Percentiles rank a stretch among this genome's conserved stretches.
Conservation (phyloP, 2,888 invertebrate species). For the Xestoiulus laeticollis region DNA sequence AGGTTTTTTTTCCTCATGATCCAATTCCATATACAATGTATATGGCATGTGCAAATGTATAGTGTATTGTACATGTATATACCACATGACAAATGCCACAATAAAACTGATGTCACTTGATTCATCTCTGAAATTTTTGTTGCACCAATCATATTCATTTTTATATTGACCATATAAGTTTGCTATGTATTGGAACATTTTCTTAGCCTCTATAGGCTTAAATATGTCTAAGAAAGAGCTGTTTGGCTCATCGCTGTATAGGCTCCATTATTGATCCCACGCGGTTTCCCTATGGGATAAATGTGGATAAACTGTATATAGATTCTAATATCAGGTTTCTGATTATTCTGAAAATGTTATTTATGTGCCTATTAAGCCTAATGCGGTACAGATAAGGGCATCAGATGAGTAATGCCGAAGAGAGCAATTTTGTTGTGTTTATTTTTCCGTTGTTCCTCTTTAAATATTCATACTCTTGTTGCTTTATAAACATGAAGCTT, state of each 20-base stretch:
- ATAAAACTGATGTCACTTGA: no score
- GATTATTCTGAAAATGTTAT: conserved; percentile 9
- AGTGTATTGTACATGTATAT: no score
- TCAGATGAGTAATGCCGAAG: not conserved
- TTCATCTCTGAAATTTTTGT: no score
- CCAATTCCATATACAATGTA: no score
- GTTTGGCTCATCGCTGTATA: not conserved
- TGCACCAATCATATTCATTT: not conserved
- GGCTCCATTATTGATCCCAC: conserved; percentile 25
- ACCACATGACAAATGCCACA: no score
- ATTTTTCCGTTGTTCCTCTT: conserved; percentile 28
- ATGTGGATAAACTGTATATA: conserved; percentile 38
- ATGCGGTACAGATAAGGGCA: not conserved
- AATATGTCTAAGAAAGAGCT: not conserved
- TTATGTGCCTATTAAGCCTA: conserved; percentile 14
- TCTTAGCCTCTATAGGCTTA: not conserved
- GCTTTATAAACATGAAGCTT: not conserved
- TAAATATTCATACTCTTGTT: not conserved
- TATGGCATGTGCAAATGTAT: no score
- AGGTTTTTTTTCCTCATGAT: no score
- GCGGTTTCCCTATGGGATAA: conserved; percentile 10
- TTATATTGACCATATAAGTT: conserved; percentile 20
- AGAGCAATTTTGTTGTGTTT: not conserved
- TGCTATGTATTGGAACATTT: not conserved
- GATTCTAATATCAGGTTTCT: conserved; percentile 43